These are phyloP conservation scores for Sussaba pulchella DNA, from an alignment of 2,888 invertebrate genomes.

Conservation along the genomic window DNA sequence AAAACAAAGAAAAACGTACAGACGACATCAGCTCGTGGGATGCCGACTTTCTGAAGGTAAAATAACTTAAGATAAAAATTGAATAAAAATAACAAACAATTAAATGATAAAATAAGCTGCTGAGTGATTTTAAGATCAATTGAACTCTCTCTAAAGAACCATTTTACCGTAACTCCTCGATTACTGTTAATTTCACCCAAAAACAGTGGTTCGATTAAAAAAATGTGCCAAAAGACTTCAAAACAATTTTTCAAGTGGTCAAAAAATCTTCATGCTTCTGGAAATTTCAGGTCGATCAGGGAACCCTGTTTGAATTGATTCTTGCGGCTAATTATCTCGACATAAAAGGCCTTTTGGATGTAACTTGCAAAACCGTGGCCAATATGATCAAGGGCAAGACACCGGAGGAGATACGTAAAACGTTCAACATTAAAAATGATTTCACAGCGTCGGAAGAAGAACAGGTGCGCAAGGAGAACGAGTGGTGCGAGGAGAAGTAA, in stretches of 20 bases:
- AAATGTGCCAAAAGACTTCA: no score
- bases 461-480: slow-evolving; percentile 98
- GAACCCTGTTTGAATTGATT: slow-evolving; percentile 97
- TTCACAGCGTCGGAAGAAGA: slow-evolving; percentile 98
- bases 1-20: slow-evolving; percentile 98
- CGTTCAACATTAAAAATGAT: slow-evolving; percentile 98
- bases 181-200: no score
- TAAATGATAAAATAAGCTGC: no score
- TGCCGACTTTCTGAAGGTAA: slow-evolving; percentile 96
- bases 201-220: no score
- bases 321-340: slow-evolving; percentile 98
- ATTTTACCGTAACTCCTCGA: no score
- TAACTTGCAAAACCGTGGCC: slow-evolving; percentile 99
- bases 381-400: slow-evolving; percentile 99
- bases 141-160: no score
- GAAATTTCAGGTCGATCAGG: slow-evolving; percentile 92
- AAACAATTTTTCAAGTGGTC: no score
- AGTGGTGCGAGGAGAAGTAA: slow-evolving; percentile 96
- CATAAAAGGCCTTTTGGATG: slow-evolving; percentile 97
- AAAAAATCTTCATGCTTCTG: no score
- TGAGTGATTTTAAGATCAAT: no score
- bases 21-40: slow-evolving; percentile 99
- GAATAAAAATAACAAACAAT: no score
- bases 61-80: neutral
- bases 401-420: slow-evolving; percentile 98